These are phyloP conservation scores for Siniperca scherzeri DNA, from an alignment of 2,797 vertebrate genomes.

Conservation along the genomic window DNA sequence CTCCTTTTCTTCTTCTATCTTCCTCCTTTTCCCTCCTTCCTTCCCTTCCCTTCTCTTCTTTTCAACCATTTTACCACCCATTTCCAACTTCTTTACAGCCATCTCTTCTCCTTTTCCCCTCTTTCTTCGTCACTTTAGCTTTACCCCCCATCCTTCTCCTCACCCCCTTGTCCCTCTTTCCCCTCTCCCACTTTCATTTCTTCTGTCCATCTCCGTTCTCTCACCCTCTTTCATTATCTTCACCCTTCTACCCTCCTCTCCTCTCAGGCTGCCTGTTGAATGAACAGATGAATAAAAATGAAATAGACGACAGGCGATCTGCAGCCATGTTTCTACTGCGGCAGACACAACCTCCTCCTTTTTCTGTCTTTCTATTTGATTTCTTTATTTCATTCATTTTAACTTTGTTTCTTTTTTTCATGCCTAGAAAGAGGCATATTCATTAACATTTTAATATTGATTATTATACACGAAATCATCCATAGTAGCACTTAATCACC, in stretches of 20 bases:
- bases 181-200: background rate
- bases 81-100: background rate
- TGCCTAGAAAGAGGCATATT: background rate
- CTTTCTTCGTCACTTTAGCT: background rate
- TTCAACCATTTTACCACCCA: no score
- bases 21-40: background rate
- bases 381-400: background rate
- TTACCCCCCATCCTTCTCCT: background rate
- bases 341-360: background rate
- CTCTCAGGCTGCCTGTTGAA: conserved; percentile 51
- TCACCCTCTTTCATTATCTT: background rate
- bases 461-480: background rate
- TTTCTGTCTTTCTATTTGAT: background rate
- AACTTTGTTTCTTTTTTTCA: background rate
- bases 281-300: conserved; percentile 17
- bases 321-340: background rate
- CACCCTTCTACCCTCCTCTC: background rate
- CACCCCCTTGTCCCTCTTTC: background rate
- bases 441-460: conserved; percentile 1
- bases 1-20: background rate
- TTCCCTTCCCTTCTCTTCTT: background rate
- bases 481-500: background rate
- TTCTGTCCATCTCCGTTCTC: background rate
- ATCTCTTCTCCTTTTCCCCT: background rate
- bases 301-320: background rate